Base-by-base conservation (phyloP, 1,140 invertebrate species). In the Lerema accius region DNA sequence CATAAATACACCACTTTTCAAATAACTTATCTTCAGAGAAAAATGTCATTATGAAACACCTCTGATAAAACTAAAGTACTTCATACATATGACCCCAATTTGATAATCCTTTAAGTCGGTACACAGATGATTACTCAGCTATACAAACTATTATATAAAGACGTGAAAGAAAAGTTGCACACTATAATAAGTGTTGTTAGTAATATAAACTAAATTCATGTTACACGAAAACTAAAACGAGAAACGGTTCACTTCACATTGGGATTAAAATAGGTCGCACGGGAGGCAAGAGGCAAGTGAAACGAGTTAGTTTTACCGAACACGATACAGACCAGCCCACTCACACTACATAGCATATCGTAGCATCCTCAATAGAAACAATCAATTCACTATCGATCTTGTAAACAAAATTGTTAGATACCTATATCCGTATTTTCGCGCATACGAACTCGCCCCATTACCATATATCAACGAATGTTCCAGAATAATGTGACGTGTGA, bases 251-350 rank as follows among this genome's bases (percentile, higher is more conserved):
- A 67, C 56, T 77, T 72, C 69, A 76, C 67, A 48, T 59, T 53
- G 35, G 45, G 63, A 73, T 75, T 65, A 66, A 84, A 81, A 77
- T 78, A 81, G 80, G 77, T 80, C 81, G 80, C 63, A 66, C 72
- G 65, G 74, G 78, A 75, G 73, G 67, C 63, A 63, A 67, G 78
- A 75, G 73, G 67, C 63, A 63, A 67, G 72, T 71, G 68, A 71
- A 76, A 61, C 65, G 51, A 73, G 50, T 58, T 53, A 63, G 63
- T 23, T 3, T 63, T 53, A 69, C 43, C 51, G 50, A 65, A 60
- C 51, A 32, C 17, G 58, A 58, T 63, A 49, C 62, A 56, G 62
- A 58, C 42, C 60, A 65, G 62, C n/a, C 19, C 49, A 63, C 63
- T 46, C n/a, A n/a, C n/a, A n/a, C n/a, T n/a, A n/a, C n/a, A n/a